phyloP scores from a whole-genome alignment of 2,797 vertebrate genomes.

The Ara ararauna region DNA sequence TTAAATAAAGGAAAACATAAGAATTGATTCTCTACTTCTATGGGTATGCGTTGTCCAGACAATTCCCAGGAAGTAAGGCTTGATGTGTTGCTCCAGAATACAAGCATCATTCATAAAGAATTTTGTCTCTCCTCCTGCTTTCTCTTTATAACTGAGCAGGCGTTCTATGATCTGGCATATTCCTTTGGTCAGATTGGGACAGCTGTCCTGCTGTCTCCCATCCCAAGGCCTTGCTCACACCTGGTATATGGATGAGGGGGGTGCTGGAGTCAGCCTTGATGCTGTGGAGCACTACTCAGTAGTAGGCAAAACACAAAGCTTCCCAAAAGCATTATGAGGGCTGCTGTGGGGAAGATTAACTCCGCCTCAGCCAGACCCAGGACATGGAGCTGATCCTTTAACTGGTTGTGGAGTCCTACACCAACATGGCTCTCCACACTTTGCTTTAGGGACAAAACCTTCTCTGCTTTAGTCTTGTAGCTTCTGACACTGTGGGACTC shows the following conservation, averaged over 20 bases:
- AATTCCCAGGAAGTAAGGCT: neutral
- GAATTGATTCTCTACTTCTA: neutral
- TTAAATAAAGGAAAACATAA: neutral
- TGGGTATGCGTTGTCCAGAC: neutral
- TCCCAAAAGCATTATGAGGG: neutral
- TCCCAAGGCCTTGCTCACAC: neutral
- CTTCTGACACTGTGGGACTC: fast-evolving
- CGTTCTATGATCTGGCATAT: neutral
- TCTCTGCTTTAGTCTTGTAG: neutral
- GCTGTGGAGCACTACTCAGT: neutral
- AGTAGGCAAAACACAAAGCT: neutral
- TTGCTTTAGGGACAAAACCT: neutral
- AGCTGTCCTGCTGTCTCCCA: neutral
- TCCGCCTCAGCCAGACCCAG: neutral
- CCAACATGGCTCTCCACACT: neutral
- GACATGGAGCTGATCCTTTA: neutral
- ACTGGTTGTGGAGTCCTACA: neutral
- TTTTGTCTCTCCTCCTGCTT: neutral
- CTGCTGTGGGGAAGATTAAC: neutral
- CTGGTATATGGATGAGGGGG: neutral
- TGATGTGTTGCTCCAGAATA: neutral
- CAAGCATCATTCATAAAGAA: neutral
- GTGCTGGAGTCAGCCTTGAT: neutral
- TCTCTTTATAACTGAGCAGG: neutral
- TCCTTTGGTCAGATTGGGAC: neutral